phyloP scores from a whole-genome alignment of 2,113 vertebrate genomes.

The Eclectus roratus region DNA sequence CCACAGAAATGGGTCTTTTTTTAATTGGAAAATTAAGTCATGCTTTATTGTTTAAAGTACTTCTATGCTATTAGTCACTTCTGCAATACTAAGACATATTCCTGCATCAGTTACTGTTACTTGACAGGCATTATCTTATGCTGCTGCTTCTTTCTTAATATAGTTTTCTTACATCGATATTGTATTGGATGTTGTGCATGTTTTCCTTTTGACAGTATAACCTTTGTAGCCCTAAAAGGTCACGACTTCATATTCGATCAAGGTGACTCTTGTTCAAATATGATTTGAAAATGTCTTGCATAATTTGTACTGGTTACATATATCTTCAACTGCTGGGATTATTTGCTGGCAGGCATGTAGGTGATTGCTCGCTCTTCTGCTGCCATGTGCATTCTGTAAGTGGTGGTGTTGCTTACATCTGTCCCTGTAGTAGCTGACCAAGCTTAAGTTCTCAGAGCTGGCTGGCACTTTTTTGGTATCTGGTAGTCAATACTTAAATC shows the following conservation, averaged over 20 bases:
- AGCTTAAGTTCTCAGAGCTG: neutral
- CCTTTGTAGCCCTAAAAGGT: neutral
- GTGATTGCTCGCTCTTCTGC: neutral
- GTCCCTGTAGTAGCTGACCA: neutral
- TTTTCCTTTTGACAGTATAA: neutral
- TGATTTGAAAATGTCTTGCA: neutral
- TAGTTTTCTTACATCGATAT: neutral
- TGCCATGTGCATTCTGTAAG: neutral
- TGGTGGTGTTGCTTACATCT: neutral
- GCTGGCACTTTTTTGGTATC: neutral
- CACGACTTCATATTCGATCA: neutral
- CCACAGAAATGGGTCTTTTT: neutral
- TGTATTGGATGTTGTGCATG: neutral
- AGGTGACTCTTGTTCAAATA: neutral
- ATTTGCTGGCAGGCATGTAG: neutral
- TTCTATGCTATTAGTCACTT: neutral
- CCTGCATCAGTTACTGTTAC: neutral
- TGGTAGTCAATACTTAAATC: neutral
- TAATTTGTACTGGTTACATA: neutral
- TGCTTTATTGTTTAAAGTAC: neutral
- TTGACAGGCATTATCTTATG: neutral
- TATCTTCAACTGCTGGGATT: neutral
- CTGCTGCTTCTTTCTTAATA: neutral
- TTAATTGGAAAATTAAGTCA: neutral
- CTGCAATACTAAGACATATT: neutral